Evolutionary conservation across 2,888 invertebrate genomes (phyloP), one percentile per base, ranked within the genome.

Genomic region (Phasia obesa): DNA sequence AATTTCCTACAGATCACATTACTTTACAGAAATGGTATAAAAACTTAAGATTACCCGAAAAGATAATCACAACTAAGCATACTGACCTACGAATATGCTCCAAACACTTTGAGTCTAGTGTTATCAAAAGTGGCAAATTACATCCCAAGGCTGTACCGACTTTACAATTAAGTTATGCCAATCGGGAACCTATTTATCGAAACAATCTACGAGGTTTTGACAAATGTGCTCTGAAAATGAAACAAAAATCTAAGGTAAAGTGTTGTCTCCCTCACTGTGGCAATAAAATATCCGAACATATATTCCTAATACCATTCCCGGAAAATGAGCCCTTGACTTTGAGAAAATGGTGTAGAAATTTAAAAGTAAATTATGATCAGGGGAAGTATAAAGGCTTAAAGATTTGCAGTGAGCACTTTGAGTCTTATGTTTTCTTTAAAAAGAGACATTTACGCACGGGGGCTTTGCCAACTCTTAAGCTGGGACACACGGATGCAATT

Each of bases 361-460:
- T 85, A 21, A 75, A 69, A 47, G n/a, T 81, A 3, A 59, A 44
- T 21, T 6, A 38, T 17, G 42, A 64, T 2, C 13, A 7, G 4
- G 6, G 15, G 1, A 57, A 75, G 23, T 13, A 11, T 7, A 70
- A 83, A 15, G 42, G 49, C 23, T 44, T 70, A 5, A 79, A 78
- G 9, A 82, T 85, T 19, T 85, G 85, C 31, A 74, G 38, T 15
- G 44, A 51, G 6, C 85, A 85, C 27, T 85, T 85, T 53, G 84
- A 85, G 4, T 55, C 80, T 0, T 77, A 78, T 49, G 75, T 73
- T 6, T 79, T 84, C 23, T 78, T 31, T 53, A 80, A 73, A 53
- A 77, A 64, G 4, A 44, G 27, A 57, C 21, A 60, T 57, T 47
- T 85, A 44, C 80, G 67, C 25, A n/a, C 62, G 0, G 82, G 81